Evolutionary conservation across 2,888 invertebrate species (phyloP).

Genomic region (Andrena marginata): DNA sequence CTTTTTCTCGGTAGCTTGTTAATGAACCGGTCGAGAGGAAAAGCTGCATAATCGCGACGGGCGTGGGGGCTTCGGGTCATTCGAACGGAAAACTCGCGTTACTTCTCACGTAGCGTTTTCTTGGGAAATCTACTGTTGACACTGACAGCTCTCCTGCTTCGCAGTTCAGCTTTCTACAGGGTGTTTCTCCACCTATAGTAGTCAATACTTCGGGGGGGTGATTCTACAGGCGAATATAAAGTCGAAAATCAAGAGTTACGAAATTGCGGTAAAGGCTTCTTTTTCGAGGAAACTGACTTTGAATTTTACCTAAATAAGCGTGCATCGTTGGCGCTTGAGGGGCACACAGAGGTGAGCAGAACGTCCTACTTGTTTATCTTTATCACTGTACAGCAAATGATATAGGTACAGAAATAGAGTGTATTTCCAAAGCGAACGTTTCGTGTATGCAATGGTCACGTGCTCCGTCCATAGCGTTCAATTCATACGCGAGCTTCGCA

Average conservation of each 20-base stretch:
- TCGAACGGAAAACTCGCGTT: slow-evolving; percentile 9
- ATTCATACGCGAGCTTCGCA: not conserved
- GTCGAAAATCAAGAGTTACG: too few species aligned
- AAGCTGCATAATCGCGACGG: not conserved
- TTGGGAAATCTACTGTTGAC: not conserved
- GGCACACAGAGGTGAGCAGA: too few species aligned
- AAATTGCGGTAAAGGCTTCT: not conserved
- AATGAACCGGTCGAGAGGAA: slow-evolving; percentile 1
- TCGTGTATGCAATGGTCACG: not conserved
- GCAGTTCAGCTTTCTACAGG: not conserved
- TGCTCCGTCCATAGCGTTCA: too few species aligned
- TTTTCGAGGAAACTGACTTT: too few species aligned
- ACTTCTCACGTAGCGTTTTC: not conserved
- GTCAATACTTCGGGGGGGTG: not conserved
- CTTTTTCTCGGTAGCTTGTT: not conserved
- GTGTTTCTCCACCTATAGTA: too few species aligned
- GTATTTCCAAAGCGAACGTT: not conserved
- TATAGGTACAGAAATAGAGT: not conserved
- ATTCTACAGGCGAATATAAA: not conserved
- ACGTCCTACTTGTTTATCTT: too few species aligned
- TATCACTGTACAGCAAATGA: not conserved
- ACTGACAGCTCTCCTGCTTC: not conserved
- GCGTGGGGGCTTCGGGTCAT: not conserved
- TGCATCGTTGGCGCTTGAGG: too few species aligned
- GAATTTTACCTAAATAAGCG: too few species aligned